A percentile compares a stretch with the other conserved stretches of the same genome.
Evolutionary conservation across 2,113 vertebrate species (phyloP).

Genomic region (Daboia siamensis): DNA sequence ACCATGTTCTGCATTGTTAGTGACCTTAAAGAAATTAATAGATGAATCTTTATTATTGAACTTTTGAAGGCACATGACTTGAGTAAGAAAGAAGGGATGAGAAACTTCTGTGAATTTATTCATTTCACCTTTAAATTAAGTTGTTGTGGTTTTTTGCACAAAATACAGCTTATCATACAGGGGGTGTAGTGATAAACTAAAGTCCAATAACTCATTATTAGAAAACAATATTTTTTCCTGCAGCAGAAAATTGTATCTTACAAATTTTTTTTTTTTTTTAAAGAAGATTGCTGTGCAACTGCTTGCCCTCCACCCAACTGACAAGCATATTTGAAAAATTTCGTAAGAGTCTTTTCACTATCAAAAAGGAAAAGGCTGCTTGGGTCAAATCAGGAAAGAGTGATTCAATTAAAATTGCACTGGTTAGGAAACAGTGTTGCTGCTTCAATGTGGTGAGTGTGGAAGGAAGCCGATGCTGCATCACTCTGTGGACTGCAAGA

Average conservation of each 20-base stretch:
- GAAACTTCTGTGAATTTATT: not conserved
- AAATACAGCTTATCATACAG: not conserved
- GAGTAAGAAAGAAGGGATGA: not conserved
- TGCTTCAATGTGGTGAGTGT: slow-evolving; percentile 53
- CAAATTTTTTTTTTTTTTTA: slow-evolving; percentile 32
- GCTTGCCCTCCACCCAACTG: slow-evolving; percentile 28
- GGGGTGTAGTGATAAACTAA: not conserved
- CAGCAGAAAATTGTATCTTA: not conserved
- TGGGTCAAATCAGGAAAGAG: slow-evolving; percentile 48
- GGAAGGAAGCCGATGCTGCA: slow-evolving; percentile 52
- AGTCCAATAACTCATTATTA: not conserved
- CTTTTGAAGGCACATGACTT: not conserved
- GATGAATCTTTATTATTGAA: not conserved
- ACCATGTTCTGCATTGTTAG: not conserved
- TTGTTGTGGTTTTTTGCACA: not conserved
- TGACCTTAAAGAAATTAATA: not conserved
- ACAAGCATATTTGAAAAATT: slow-evolving; percentile 41
- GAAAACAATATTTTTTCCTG: not conserved
- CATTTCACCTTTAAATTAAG: not conserved
- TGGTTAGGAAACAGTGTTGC: slow-evolving; percentile 55
- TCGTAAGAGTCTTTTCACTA: slow-evolving; percentile 46
- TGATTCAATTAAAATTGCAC: slow-evolving; percentile 56
- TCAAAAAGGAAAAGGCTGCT: slow-evolving; percentile 45
- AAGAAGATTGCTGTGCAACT: slow-evolving; percentile 28
- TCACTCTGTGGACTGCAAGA: slow-evolving; percentile 56